Base-by-base conservation (phyloP, 2,797 vertebrate species). In the Pangasius sanitwongsei region DNA sequence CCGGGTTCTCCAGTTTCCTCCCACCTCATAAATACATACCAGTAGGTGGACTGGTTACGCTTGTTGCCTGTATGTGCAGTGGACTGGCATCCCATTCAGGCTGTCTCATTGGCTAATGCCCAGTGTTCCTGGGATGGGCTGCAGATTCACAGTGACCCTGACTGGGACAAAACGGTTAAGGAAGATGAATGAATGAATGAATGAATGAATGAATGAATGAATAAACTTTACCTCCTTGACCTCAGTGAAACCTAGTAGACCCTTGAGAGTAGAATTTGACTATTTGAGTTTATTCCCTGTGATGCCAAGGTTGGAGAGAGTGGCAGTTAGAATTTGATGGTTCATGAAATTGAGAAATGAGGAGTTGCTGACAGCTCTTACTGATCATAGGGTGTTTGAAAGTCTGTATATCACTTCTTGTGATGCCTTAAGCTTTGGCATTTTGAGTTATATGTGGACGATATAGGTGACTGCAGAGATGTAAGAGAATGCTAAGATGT, bases 281-380 rank as follows among this genome's bases (percentile, higher is more conserved):
- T 57, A 34, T 80, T 20, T 34, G 13, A 9, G 77, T 80, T 55
- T 55, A 81, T 81, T 57, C 18, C n/a, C 77, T 11, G 16, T 20
- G 50, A 80, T 34, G n/a, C 31, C 78, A 81, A 59, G 78, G 50
- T 6, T 81, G 37, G 25, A n/a, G 57, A 83, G 37, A 83, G 59
- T 83, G 15, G 59, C 59, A 83, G 34, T 7, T 44, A 28, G 57
- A 44, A 83, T 63, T 83, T 63, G 23, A 83, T 18, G 59, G 81
- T 44, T 63, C 81, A 83, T 83, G 81, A 83, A 83, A 44, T 63
- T 83, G 37, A 83, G 81, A 83, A 83, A 82, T 41, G 55, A 83
- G 37, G 37, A 83, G 37, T 63, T 44, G 12, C 81, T 63, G 37
- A 83, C 59, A 83, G 81, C 37, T 44, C 81, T n/a, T 63, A 37